These are phyloP conservation scores for Boleophthalmus pectinirostris DNA, from an alignment of 2,113 vertebrate species.

Conservation along the genomic window DNA sequence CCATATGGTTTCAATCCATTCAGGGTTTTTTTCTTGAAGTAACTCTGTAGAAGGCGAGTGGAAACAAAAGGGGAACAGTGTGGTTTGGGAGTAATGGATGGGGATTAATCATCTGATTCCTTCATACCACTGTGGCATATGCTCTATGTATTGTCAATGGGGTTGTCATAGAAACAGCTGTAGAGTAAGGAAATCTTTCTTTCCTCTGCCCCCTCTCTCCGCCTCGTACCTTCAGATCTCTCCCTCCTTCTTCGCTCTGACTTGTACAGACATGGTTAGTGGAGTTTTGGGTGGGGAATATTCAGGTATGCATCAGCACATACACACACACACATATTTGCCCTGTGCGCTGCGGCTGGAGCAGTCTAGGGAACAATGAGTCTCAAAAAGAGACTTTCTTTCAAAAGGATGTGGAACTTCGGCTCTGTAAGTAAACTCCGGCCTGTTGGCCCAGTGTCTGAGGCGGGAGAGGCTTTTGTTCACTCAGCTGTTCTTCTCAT, in stretches of 20 bases:
- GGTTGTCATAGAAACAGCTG: conserved; percentile 66
- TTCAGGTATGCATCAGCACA: conserved; percentile 72
- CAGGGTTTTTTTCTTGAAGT: conserved; percentile 34
- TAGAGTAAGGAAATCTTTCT: conserved; percentile 54
- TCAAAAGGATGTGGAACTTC: conserved; percentile 72
- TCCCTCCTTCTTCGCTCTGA: conserved; percentile 49
- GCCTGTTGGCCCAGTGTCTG: conserved; percentile 22
- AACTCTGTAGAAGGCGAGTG: conserved; percentile 25
- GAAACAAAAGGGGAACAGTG: conserved; percentile 55
- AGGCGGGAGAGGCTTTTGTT: conserved; percentile 57
- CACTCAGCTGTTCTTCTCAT: conserved; percentile 75
- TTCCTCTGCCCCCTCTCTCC: conserved; percentile 32
- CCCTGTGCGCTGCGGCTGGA: conserved; percentile 56
- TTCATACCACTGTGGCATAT: conserved; percentile 60
- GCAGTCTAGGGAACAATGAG: conserved; percentile 72
- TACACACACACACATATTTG: conserved; percentile 54
- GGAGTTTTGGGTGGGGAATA: conserved; percentile 72
- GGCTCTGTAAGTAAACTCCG: conserved; percentile 70
- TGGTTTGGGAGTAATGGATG: conserved; percentile 49
- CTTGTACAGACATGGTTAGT: conserved; percentile 82
- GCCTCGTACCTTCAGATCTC: conserved; percentile 62
- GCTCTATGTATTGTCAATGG: conserved; percentile 59
- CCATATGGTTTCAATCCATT: conserved; percentile 67
- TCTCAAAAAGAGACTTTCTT: conserved; percentile 79
- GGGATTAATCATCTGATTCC: conserved; percentile 57